Percentiles rank a stretch among this genome's conserved stretches.
Conservation (phyloP, 2,113 vertebrate species). For the Plectropomus leopardus region DNA sequence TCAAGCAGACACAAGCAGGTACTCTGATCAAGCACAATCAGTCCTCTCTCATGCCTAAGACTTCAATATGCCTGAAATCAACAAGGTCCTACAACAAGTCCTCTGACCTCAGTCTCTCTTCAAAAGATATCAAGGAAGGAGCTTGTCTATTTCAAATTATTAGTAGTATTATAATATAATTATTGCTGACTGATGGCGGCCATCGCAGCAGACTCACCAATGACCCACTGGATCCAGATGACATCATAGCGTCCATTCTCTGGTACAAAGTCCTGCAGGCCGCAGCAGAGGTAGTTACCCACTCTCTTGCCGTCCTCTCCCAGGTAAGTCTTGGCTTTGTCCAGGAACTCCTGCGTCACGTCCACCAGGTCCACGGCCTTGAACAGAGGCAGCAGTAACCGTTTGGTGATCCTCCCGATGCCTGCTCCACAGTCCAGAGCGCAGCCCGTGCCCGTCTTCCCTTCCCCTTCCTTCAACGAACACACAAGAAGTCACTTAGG, state of each 20-base stretch:
- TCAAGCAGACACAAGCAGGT: no score
- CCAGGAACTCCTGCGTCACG: constrained; percentile 93
- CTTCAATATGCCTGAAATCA: no score
- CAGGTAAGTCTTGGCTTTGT: constrained; percentile 91
- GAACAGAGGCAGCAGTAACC: constrained; percentile 94
- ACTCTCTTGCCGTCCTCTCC: constrained; percentile 92
- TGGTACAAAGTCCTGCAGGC: constrained; percentile 94
- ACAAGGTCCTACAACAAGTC: no score
- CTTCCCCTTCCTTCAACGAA: constrained; percentile 87
- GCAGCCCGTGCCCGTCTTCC: constrained; percentile 85
- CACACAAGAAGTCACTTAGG: not conserved
- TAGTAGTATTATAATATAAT: no score
- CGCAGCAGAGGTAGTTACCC: constrained; percentile 92
- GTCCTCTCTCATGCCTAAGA: no score
- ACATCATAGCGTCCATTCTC: constrained; percentile 91
- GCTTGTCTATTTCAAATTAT: no score
- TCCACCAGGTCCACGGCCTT: constrained; percentile 95
- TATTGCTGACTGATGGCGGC: not conserved
- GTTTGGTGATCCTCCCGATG: constrained; percentile 95
- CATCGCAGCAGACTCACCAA: constrained; percentile 91
- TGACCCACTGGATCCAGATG: constrained; percentile 99
- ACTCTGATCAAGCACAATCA: no score
- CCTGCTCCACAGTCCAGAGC: constrained; percentile 97
- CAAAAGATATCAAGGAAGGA: no score
- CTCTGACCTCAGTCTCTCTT: no score